Evolutionary conservation across 2,797 vertebrate genomes (phyloP), one percentile per base, ranked within the genome.

Genomic region (Syncerus caffer): DNA sequence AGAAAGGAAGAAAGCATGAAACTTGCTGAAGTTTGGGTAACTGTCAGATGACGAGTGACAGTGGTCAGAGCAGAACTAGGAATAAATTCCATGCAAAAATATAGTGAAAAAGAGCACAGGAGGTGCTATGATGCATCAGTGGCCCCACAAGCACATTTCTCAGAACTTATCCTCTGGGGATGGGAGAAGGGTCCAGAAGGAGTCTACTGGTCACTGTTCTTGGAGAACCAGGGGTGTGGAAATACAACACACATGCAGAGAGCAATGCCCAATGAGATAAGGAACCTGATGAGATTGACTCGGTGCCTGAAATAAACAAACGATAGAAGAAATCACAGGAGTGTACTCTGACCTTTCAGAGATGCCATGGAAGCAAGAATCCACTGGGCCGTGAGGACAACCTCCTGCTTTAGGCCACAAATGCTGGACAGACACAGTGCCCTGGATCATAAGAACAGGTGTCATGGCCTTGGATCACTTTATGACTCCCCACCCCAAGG

Each of bases 111-210:
- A 23, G 3, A 25, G 27, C 11, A 0, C 10, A 9, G 45, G 78
- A 34, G 23, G 34, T 0, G 0, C 10, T 0, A 6, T 1, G 1
- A 42, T 2, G 10, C 1, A 3, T 1, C 88, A 31, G 23, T 9
- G 82, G 34, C 29, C 34, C 19, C 38, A 3, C 57, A 16, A 12
- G 17, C 34, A 13, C 23, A 2, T 45, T 8, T 79, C 45, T 79
- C 57, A 17, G 16, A 27, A 9, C 83, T 60, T 34, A 21, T 29
- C 17, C 3, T 86, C 67, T 62, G 4, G 3, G 31, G 27, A 21
- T 1, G 13, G 13, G 25, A 74, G 19, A 8, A 83, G 31, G 3
- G 2, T 4, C 79, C 1, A 3, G 42, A 23, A 7, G 51, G 21
- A 58, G 19, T 21, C 34, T 1, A 13, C 80, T 34, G 29, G 19